Evolutionary conservation across 2,888 invertebrate species (phyloP).

Genomic region (Drosophila picticornis): DNA sequence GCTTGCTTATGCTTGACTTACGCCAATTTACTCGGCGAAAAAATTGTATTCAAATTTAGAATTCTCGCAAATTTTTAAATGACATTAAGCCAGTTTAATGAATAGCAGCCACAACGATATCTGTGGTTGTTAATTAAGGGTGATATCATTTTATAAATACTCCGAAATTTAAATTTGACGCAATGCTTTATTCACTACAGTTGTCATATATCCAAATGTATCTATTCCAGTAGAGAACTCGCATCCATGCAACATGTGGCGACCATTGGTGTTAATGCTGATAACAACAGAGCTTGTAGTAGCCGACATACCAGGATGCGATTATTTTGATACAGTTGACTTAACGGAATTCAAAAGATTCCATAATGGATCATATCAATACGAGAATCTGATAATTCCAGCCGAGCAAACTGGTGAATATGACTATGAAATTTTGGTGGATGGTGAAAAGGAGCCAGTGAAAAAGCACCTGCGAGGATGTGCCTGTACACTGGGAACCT

Average conservation of each 20-base stretch:
- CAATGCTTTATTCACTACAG: background rate
- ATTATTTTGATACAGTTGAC: constrained; percentile 69
- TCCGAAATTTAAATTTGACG: background rate
- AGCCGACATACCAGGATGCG: constrained; percentile 55
- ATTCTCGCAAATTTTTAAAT: no score
- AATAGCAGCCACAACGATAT: no score
- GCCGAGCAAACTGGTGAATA: constrained; percentile 48
- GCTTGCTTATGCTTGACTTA: no score
- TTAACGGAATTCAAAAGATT: constrained; percentile 45
- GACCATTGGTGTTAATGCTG: background rate
- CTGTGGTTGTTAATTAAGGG: background rate
- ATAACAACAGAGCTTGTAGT: background rate
- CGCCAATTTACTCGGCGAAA: no score
- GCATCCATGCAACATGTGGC: constrained; percentile 10
- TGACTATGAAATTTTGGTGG: constrained; percentile 44
- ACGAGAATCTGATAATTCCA: constrained; percentile 65
- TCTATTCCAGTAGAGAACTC: background rate
- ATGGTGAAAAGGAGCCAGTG: constrained; percentile 22
- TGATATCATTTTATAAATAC: background rate
- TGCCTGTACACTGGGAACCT: constrained; percentile 73
- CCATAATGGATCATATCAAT: constrained; percentile 65
- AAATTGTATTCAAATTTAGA: no score
- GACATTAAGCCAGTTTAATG: no score
- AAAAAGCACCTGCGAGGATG: constrained; percentile 68
- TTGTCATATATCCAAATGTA: background rate